phyloP scores from a whole-genome alignment of 2,888 invertebrate genomes.

The Ischnura elegans region DNA sequence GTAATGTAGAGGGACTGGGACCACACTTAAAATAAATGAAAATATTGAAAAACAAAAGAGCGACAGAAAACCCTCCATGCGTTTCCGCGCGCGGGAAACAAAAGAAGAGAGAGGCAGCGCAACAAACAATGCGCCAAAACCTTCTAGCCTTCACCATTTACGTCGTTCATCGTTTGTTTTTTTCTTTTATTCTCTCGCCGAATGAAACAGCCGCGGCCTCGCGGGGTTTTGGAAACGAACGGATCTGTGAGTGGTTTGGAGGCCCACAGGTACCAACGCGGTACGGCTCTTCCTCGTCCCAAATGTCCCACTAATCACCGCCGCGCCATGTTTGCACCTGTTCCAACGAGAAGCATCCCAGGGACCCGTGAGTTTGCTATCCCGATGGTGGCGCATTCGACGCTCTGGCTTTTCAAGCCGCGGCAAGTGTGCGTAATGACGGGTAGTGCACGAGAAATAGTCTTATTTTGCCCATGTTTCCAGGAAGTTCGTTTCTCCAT shows the following conservation, averaged over 20 bases:
- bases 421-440: not conserved
- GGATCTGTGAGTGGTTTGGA: not conserved
- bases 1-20: too few species aligned
- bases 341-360: not conserved
- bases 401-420: not conserved
- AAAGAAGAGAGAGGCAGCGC: not conserved
- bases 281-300: not conserved
- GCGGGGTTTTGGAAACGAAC: not conserved
- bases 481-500: too few species aligned
- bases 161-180: not conserved
- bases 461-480: too few species aligned
- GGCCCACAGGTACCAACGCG: not conserved
- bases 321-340: not conserved
- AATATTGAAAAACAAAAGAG: not conserved
- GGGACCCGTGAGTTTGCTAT: not conserved
- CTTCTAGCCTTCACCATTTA: not conserved
- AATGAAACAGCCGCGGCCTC: not conserved
- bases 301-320: slow-evolving; percentile 28
- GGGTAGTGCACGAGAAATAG: not conserved
- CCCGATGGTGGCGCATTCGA: too few species aligned
- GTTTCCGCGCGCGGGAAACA: not conserved
- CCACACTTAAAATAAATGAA: not conserved
- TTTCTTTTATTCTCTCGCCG: not conserved
- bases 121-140: slow-evolving; percentile 25
- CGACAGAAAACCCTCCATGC: not conserved